Evolutionary conservation across 2,797 vertebrate genomes (phyloP), one percentile per base, ranked within the genome.

Genomic region (Harpagifer antarcticus): DNA sequence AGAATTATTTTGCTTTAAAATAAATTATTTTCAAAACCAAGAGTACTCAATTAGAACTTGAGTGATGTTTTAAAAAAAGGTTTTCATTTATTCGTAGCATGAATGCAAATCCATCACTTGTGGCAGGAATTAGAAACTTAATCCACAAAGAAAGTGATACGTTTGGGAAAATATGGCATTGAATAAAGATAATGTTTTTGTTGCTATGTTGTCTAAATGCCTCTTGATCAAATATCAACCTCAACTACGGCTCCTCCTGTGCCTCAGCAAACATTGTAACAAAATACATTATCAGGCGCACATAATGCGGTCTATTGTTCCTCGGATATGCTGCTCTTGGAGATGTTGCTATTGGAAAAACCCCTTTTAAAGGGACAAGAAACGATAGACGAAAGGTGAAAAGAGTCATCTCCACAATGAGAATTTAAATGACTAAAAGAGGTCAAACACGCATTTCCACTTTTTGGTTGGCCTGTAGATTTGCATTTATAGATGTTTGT

Each of bases 121-220:
- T 37, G 33, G 17, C 31, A 20, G 61, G 5, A 37, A 43, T 9
- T 19, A 64, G 53, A 69, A 45, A 37, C 12, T 63, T 45, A 48
- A 23, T 37, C 33, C 33, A 37, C 33, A n/a, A 49, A 79, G 31
- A 72, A 83, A 16, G 9, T 10, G 12, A 52, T 9, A 48, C 49
- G 61, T 72, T 73, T 17, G 47, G 27, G 10, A 52, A 44, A 23
- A 47, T 54, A 55, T 62, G 27, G 16, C 20, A 31, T n/a, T 44
- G 11, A 60, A 60, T 74, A 9, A 15, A 63, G 33, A 70, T 67
- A 80, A 54, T 54, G 20, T 49, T 23, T 50, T 53, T 72, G 83
- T 84, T 88, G 78, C 78, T 49, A 33, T 66, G 74, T 73, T 71
- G 37, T 68, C 69, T 75, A 61, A 62, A 79, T 62, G 59, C 83